Evolutionary conservation across 2,113 vertebrate species (phyloP), one percentile per base, ranked within the genome.

Genomic region (Crypturellus undulatus): DNA sequence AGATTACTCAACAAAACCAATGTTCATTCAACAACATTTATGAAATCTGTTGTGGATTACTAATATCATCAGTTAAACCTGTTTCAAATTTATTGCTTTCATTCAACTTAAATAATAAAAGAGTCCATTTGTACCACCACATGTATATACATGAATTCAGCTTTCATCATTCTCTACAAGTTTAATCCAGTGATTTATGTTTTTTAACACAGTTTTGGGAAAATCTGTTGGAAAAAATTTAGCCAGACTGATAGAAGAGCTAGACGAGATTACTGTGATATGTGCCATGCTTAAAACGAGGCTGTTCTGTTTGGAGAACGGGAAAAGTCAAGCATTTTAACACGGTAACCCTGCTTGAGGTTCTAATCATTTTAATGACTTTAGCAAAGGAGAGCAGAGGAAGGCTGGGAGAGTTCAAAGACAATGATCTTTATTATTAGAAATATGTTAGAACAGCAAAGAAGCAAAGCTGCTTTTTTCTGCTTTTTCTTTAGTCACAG

Each of bases 81-180:
- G 98, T 98, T 98, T 98, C 97, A 97, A 98, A 98, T 98, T 98
- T 98, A 98, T 98, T 97, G 97, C 97, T 97, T 98, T 98, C 97
- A 97, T 97, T 98, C 98, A 97, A 96, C 97, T 97, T 98, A 98
- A 98, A 98, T 97, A 98, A 98, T 97, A 98, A 98, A 98, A 98
- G 97, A 96, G 96, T 96, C 96, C 97, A 97, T 98, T 98, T 98
- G 97, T 98, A 97, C 96, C 88, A 95, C 98, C 97, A 97, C 96
- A 97, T 98, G 98, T 98, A 98, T 96, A 97, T 98, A 98, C 98
- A 98, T 2, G 94, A 98, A 97, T 97, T 97, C 92, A 95, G 97
- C 98, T 98, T 98, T 98, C 97, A 98, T 98, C 97, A 94, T 98
- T 96, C 96, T 88, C 90, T 98, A 96, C 97, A 98, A 97, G 92